Conservation (phyloP, 2,888 invertebrate genomes). For the Oscheius sp. region DNA sequence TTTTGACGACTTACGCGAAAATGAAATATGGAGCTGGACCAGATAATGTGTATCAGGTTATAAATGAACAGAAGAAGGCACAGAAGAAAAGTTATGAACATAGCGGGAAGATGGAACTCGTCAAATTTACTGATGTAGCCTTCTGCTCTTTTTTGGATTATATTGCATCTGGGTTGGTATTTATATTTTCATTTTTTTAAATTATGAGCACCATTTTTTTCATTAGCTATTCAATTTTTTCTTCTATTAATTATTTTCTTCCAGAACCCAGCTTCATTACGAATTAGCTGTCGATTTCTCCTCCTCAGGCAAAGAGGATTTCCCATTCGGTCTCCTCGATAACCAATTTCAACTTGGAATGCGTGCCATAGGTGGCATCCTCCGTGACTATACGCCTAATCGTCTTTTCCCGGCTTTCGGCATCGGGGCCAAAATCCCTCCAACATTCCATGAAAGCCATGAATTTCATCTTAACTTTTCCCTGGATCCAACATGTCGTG, state of each 20-base stretch:
- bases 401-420: constrained; percentile 66
- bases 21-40: constrained; percentile 59
- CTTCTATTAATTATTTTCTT: not conserved
- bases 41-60: constrained; percentile 55
- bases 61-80: constrained; percentile 55
- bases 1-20: constrained; percentile 57
- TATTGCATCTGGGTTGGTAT: constrained; percentile 54
- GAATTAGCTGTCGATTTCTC: constrained; percentile 56
- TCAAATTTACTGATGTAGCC: constrained; percentile 63
- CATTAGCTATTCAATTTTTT: too few relatives aligned
- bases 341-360: constrained; percentile 59
- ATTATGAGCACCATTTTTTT: too few relatives aligned
- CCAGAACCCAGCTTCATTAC: constrained; percentile 57
- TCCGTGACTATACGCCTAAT: constrained; percentile 62
- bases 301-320: constrained; percentile 30
- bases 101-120: constrained; percentile 64
- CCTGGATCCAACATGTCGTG: constrained; percentile 65
- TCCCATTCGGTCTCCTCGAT: constrained; percentile 55
- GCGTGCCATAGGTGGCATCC: constrained; percentile 62
- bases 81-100: constrained; percentile 56
- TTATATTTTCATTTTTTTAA: not conserved
- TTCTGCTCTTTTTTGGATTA: constrained; percentile 66
- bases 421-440: constrained; percentile 68
- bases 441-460: constrained; percentile 65
- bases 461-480: constrained; percentile 67